Evolutionary conservation across 2,888 invertebrate species (phyloP).

Genomic region (Andrena marginata): DNA sequence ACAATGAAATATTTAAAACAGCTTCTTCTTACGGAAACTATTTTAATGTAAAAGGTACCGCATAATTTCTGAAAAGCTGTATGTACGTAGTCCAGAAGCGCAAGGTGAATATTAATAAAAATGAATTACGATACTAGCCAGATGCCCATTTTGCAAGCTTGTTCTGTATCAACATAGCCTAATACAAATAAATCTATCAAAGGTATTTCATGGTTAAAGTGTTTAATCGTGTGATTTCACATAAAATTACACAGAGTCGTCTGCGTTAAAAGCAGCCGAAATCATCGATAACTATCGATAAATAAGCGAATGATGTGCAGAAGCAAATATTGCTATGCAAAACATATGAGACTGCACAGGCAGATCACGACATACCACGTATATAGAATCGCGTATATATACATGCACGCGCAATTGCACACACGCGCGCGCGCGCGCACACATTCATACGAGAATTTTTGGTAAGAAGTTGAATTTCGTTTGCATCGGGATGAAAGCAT

Average conservation of each 20-base stretch:
- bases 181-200: neutral
- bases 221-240: neutral
- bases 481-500: constrained; percentile 34
- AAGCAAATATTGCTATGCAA: constrained; percentile 5
- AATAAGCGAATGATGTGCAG: constrained; percentile 1
- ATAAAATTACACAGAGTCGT: neutral
- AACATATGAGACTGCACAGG: constrained; percentile 16
- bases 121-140: neutral
- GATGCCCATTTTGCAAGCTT: neutral
- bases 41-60: neutral
- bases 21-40: neutral
- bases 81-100: neutral
- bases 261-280: neutral
- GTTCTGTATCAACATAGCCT: neutral
- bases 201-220: neutral
- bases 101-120: neutral
- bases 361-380: constrained; percentile 23
- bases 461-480: constrained; percentile 30
- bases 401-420: neutral
- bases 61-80: neutral
- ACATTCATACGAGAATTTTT: constrained; percentile 16
- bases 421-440: neutral
- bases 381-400: neutral
- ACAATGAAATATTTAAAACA: neutral
- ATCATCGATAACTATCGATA: neutral